Percentiles rank a stretch among this genome's conserved stretches.
Evolutionary conservation across 2,888 invertebrate genomes (phyloP).

Genomic region (Bembecia ichneumoniformis): DNA sequence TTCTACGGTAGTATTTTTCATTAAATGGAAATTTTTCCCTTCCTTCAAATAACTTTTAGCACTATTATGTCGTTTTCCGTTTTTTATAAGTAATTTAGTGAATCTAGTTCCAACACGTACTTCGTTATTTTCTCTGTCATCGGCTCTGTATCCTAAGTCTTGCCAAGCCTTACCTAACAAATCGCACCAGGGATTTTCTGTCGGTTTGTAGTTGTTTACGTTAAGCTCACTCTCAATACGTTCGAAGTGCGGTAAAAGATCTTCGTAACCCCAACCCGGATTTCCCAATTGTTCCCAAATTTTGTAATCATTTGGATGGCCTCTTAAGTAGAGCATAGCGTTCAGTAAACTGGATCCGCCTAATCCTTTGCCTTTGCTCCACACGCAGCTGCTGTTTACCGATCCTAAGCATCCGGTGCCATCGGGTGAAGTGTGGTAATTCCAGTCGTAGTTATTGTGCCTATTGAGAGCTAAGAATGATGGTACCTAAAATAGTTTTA

Average conservation of each 20-base stretch:
- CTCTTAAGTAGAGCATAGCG: constrained; percentile 74
- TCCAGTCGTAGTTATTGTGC: constrained; percentile 61
- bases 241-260: constrained; percentile 51
- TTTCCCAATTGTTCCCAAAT: constrained; percentile 70
- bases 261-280: constrained; percentile 66
- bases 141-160: constrained; percentile 37
- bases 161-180: constrained; percentile 38
- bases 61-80: constrained; percentile 62
- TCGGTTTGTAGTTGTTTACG: constrained; percentile 7
- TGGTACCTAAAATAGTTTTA: constrained; percentile 30
- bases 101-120: constrained; percentile 57
- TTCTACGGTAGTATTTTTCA: constrained; percentile 62
- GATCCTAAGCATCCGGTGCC: constrained; percentile 43
- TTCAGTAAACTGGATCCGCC: constrained; percentile 75
- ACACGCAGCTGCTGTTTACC: constrained; percentile 43
- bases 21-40: constrained; percentile 35
- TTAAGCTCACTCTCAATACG: constrained; percentile 44
- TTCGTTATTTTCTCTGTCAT: constrained; percentile 25
- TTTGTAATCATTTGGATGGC: constrained; percentile 67
- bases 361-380: constrained; percentile 77
- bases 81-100: constrained; percentile 48
- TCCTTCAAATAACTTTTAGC: constrained; percentile 56
- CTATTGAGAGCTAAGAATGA: constrained; percentile 35
- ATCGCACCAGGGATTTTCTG: constrained; percentile 25
- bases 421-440: constrained; percentile 56